These are phyloP conservation scores for Neodiprion virginianus DNA, from an alignment of 1,140 invertebrate genomes.

Conservation along the genomic window DNA sequence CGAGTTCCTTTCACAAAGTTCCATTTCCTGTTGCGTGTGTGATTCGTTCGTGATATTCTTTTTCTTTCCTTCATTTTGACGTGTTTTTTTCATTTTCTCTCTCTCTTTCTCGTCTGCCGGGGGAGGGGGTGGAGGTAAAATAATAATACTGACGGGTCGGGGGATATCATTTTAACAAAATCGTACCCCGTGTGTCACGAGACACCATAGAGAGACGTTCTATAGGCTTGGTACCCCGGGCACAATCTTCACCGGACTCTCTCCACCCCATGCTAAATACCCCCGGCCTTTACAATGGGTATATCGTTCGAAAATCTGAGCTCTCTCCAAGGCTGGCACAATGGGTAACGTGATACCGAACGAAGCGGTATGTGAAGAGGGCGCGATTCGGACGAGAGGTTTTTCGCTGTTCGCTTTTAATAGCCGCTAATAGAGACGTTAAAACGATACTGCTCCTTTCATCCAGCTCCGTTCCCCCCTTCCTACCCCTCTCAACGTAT, in stretches of 20 bases:
- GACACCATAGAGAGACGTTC: constrained; percentile 38
- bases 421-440: constrained; percentile 62
- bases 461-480: constrained; percentile 37
- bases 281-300: constrained; percentile 47
- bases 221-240: constrained; percentile 1
- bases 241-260: not conserved
- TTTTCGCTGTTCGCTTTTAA: constrained; percentile 53
- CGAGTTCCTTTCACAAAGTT: no score
- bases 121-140: not conserved
- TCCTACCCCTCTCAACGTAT: constrained; percentile 4
- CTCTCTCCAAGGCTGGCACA: constrained; percentile 47
- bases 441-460: constrained; percentile 55
- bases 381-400: constrained; percentile 31
- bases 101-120: not conserved
- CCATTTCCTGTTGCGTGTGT: no score
- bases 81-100: no score
- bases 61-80: no score
- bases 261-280: constrained; percentile 53
- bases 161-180: constrained; percentile 59
- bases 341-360: constrained; percentile 57
- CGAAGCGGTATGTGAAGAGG: constrained; percentile 29
- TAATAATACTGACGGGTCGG: not conserved
- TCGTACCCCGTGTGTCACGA: constrained; percentile 49
- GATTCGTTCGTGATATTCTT: no score
- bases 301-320: constrained; percentile 58